Evolutionary conservation across 2,888 invertebrate genomes (phyloP), one percentile per base, ranked within the genome.

Genomic region (Anthophora plumipes): DNA sequence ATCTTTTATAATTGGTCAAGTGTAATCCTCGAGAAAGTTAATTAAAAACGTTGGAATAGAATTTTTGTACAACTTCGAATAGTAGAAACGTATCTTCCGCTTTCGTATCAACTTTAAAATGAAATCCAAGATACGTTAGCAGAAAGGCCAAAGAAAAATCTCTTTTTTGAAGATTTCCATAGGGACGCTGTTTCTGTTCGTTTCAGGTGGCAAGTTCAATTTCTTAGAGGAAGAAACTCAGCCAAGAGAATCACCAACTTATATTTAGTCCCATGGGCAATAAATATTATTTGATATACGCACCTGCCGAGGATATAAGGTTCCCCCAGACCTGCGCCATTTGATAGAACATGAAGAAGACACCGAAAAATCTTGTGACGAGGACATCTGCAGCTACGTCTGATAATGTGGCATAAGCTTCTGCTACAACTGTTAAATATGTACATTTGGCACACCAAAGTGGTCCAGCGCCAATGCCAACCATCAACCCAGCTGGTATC

Each of bases 371-470:
- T 88, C 97, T 95, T 12, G 98, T 97, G 60, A 98, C 97, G 73
- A 97, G 95, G 7, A 97, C 96, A 82, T 98, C 97, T 6, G 96
- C 94, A 37, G 95, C 93, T 1, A 96, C 95, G 17, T 96, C 96
- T 0, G 96, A 96, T 64, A 97, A 93, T 87, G 95, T 95, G 0
- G 97, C 95, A 91, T 98, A 97, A 0, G 97, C 96, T 90, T 97
- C 97, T 72, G 96, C 95, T 70, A 95, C 96, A 88, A 98, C 96
- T 5, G 98, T 98, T 5, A 99, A 94, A 91, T 98, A 99, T 0
- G 98, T 98, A 92, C 99, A 98, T 93, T 99, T 98, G 22, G 98
- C 98, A 87, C 98, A 98, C 99, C 99, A 99, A 25, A 99, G 94
- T 0, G 98, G 98, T 0, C 98, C 98, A 0, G 98, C 98, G 0